Conservation (phyloP, 2,888 invertebrate genomes). For the Luperina nickerlii region DNA sequence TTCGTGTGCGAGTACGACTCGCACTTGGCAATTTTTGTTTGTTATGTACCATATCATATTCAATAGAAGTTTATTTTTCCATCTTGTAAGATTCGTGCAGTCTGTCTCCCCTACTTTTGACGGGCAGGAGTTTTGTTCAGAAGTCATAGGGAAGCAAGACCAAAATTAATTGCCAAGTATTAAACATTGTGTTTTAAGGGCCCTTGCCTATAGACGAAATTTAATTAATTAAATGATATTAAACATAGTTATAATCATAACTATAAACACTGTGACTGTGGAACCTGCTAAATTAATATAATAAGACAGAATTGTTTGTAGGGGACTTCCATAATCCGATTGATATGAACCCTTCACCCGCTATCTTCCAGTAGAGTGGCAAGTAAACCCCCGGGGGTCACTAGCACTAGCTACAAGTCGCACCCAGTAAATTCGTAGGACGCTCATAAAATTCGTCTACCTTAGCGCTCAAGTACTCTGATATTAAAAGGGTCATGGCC, state of each 20-base stretch:
- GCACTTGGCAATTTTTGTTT: neutral
- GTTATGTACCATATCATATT: neutral
- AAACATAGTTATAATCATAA: neutral
- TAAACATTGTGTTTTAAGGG: neutral
- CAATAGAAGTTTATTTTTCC: neutral
- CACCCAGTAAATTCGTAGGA: constrained; percentile 49
- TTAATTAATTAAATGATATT: neutral
- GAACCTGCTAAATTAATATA: neutral
- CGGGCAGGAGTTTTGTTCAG: neutral
- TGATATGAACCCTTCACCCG: constrained; percentile 26
- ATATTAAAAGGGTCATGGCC: constrained; percentile 81
- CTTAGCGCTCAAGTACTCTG: constrained; percentile 62
- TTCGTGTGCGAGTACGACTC: too few relatives aligned
- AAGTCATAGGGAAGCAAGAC: neutral
- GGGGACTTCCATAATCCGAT: constrained; percentile 36
- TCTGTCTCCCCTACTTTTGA: neutral
- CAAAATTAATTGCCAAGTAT: neutral
- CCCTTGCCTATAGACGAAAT: neutral
- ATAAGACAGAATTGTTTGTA: constrained; percentile 13
- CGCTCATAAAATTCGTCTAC: constrained; percentile 56
- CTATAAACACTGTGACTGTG: neutral
- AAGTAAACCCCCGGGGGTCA: constrained; percentile 37
- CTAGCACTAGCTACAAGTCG: constrained; percentile 35
- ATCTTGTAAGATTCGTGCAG: neutral
- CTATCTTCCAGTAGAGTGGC: constrained; percentile 14